Conservation (phyloP, 1,140 invertebrate species). For the Stegodyphus mimosarum region DNA sequence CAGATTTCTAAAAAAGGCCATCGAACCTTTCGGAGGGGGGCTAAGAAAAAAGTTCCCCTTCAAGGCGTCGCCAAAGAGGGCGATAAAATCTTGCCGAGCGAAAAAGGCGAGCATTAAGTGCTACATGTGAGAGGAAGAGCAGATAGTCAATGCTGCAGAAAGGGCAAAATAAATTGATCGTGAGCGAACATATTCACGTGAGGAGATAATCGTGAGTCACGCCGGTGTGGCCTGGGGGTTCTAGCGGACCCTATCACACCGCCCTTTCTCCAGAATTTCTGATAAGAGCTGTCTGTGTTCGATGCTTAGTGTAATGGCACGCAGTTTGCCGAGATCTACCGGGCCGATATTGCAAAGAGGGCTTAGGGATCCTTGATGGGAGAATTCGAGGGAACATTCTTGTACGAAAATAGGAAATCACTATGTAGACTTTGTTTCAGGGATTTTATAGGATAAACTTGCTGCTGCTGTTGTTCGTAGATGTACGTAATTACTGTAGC, state of each 20-base stretch:
- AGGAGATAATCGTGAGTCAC: conserved; percentile 56
- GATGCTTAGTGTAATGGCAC: conserved; percentile 44
- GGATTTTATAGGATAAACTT: too few relatives aligned
- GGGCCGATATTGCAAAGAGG: conserved; percentile 15
- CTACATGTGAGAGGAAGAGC: conserved; percentile 10
- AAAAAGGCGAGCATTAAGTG: conserved; percentile 24
- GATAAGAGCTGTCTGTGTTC: conserved; percentile 30
- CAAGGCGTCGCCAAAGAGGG: conserved; percentile 52
- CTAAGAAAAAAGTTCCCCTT: conserved; percentile 18
- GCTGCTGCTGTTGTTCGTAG: too few relatives aligned
- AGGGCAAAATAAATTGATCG: conserved; percentile 58
- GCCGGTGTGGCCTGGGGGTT: conserved; percentile 32
- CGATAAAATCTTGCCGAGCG: conserved; percentile 38
- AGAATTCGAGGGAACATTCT: neutral
- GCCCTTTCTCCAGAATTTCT: conserved; percentile 32
- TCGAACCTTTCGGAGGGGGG: neutral
- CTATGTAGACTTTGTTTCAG: too few relatives aligned
- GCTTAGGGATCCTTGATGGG: neutral
- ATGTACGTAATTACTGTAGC: too few relatives aligned
- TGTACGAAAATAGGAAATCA: neutral
- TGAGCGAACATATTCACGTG: conserved; percentile 56
- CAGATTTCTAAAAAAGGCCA: neutral
- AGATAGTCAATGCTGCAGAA: conserved; percentile 44
- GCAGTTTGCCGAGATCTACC: conserved; percentile 10
- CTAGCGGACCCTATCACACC: conserved; percentile 51